Conservation (phyloP, 1,140 invertebrate species). For the Drosophila virilis region DNA sequence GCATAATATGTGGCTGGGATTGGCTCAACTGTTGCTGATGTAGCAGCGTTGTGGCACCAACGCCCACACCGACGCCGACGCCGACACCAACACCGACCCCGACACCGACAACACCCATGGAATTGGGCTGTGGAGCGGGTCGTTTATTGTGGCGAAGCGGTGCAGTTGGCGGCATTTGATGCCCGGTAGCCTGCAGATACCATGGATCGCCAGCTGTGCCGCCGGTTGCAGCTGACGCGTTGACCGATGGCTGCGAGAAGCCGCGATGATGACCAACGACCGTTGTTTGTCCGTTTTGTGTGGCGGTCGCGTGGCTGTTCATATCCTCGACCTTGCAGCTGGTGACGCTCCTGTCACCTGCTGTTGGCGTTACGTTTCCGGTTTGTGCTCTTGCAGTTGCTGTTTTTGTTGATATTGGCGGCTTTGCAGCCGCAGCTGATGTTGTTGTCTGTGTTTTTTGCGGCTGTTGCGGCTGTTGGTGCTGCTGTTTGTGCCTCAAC, state of each 20-base stretch:
- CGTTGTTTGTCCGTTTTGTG: constrained; percentile 83
- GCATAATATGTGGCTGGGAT: constrained; percentile 83
- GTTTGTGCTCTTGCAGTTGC: constrained; percentile 7
- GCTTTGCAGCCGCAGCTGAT: constrained; percentile 19
- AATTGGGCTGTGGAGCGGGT: constrained; percentile 80
- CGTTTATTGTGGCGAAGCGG: constrained; percentile 83
- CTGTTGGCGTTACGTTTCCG: constrained; percentile 28
- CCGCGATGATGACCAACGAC: constrained; percentile 84
- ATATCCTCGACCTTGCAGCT: constrained; percentile 62
- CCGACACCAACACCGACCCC: constrained; percentile 33
- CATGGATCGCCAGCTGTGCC: constrained; percentile 83
- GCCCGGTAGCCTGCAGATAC: constrained; percentile 83
- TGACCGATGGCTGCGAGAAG: constrained; percentile 82
- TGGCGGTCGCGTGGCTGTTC: constrained; percentile 83
- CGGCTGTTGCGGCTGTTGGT: constrained; percentile 3
- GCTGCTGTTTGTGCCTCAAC: constrained; percentile 34
- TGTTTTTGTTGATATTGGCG: constrained; percentile 17
- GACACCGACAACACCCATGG: constrained; percentile 37
- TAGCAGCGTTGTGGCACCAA: constrained; percentile 37
- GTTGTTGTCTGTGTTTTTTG: constrained; percentile 9
- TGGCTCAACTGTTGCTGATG: constrained; percentile 81
- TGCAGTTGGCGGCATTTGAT: constrained; percentile 83
- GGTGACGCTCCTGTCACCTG: constrained; percentile 18
- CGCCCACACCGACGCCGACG: constrained; percentile 28
- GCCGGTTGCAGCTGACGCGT: constrained; percentile 53